Base-by-base conservation (phyloP, 1,140 invertebrate species). In the Drosophila sturtevanti region DNA sequence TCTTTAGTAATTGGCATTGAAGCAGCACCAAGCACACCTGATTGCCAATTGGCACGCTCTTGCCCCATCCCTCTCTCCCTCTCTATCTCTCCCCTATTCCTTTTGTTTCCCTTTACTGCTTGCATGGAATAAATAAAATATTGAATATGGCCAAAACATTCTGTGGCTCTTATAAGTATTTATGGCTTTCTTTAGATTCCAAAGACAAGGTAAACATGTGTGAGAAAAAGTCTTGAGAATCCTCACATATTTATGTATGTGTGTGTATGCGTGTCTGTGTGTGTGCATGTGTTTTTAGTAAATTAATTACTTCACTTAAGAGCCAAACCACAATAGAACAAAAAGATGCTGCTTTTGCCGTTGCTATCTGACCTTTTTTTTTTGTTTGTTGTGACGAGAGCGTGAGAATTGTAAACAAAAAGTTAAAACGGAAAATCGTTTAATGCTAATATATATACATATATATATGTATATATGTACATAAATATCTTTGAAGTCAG, bases 241-340 rank as follows among this genome's bases (percentile, higher is more conserved):
- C 18, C 62, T 31, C 27, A 31, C 27, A 27, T 55, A 27, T 56
- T 1, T 54, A 59, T 71, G 60, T 58, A 48, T 73, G 60, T 63
- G 56, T 66, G 11, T 38, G 34, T 41, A 24, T 51, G 18, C 61
- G 35, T 55, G 35, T 56, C 11, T 27, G 18, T 41, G 9, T 72
- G 5, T 38, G 64, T 72, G 62, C 51, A 54, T 73, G 61, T 63
- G 51, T 74, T 38, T 70, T 78, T 75, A 61, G 73, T 65, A 86
- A 86, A 85, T 85, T 81, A 85, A 85, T 86, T 86, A 86, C 78
- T 81, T 77, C 63, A 80, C 64, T 75, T 55, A 70, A 72, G 44
- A 59, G 59, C 44, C 51, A 63, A 58, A 21, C 22, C 12, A 48
- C 56, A 18, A 38, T 22, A 21, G 34, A 11, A 58, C 31, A 9